These are phyloP conservation scores for Drosophila neonasuta DNA, from an alignment of 2,888 invertebrate genomes.

Conservation along the genomic window DNA sequence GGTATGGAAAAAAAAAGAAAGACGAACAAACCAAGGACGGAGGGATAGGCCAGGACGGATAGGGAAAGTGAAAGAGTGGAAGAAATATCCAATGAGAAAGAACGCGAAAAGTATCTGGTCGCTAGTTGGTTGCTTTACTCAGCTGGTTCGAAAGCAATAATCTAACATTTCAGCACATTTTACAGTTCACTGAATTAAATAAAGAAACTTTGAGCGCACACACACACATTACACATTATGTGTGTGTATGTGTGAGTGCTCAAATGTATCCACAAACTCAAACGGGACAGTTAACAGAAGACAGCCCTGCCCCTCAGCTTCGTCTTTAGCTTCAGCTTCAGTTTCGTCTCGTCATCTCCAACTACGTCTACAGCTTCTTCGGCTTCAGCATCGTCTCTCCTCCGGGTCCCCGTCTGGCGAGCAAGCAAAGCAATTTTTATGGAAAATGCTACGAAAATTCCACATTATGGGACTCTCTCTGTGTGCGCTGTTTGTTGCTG, in stretches of 20 bases:
- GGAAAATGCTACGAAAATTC: slow-evolving; percentile 76
- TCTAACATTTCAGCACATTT: slow-evolving; percentile 76
- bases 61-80: slow-evolving; percentile 39
- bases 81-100: slow-evolving; percentile 33
- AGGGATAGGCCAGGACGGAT: slow-evolving; percentile 8
- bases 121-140: slow-evolving; percentile 54
- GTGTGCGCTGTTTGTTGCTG: not conserved
- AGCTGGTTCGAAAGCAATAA: slow-evolving; percentile 64
- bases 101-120: slow-evolving; percentile 55
- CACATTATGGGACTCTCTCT: slow-evolving; percentile 68
- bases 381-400: not conserved
- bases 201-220: slow-evolving; percentile 69
- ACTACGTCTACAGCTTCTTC: not conserved
- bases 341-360: not conserved
- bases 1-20: not conserved
- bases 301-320: slow-evolving; percentile 49
- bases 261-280: slow-evolving; percentile 72
- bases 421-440: slow-evolving; percentile 77
- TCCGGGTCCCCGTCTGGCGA: slow-evolving; percentile 23
- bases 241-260: slow-evolving; percentile 43
- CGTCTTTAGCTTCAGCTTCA: not conserved
- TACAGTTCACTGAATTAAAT: slow-evolving; percentile 77
- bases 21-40: not conserved
- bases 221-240: slow-evolving; percentile 30
- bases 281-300: slow-evolving; percentile 65